A percentile compares a stretch with the other conserved stretches of the same genome.
Conservation (phyloP, 2,113 vertebrate genomes). For the Rhodinocichla rosea region DNA sequence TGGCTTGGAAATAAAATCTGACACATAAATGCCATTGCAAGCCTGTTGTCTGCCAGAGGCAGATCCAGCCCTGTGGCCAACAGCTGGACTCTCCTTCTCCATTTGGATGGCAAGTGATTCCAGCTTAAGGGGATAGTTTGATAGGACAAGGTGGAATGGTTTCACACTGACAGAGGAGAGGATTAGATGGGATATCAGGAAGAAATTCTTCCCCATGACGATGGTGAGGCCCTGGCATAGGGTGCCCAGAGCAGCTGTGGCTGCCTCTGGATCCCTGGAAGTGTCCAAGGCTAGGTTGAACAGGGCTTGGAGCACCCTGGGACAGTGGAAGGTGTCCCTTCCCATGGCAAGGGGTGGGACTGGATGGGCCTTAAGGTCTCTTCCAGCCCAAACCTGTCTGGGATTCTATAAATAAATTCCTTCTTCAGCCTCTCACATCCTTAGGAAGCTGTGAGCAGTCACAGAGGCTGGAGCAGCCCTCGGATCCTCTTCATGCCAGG, state of each 20-base stretch:
- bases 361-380: accelerated
- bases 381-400: not conserved
- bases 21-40: not conserved
- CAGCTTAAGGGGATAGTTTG: not conserved
- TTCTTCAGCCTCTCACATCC: not conserved
- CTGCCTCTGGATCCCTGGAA: not conserved
- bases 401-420: not conserved
- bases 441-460: not conserved
- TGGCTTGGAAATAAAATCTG: not conserved
- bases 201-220: not conserved
- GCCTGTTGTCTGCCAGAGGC: accelerated
- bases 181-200: not conserved
- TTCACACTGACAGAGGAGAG: not conserved
- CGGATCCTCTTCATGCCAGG: not conserved
- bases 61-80: accelerated
- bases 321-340: not conserved
- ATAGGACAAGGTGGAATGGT: not conserved
- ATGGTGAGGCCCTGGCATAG: not conserved
- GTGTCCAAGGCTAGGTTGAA: not conserved
- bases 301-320: accelerated
- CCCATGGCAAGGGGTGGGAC: not conserved
- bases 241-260: not conserved
- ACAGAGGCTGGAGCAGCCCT: not conserved
- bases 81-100: not conserved
- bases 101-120: not conserved